Percentiles rank a stretch among this genome's conserved stretches.
Evolutionary conservation across 2,797 vertebrate species (phyloP).

Genomic region (Chelmon rostratus): DNA sequence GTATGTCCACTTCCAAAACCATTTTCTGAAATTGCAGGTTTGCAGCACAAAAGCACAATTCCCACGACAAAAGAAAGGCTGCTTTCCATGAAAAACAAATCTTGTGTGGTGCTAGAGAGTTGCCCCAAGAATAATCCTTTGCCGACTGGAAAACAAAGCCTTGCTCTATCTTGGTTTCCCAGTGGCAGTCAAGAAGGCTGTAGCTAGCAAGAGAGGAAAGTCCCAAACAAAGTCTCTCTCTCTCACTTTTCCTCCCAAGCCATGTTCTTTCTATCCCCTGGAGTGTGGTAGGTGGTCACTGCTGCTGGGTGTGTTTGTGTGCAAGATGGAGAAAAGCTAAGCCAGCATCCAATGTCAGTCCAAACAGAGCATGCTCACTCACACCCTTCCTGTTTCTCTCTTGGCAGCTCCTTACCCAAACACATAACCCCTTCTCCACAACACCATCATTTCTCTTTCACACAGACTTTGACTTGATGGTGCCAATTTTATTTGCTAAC

Average conservation of each 20-base stretch:
- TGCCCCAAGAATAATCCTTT: slow-evolving; percentile 31
- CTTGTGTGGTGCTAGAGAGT: neutral
- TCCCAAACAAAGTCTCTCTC: slow-evolving; percentile 39
- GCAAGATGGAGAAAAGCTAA: slow-evolving; percentile 36
- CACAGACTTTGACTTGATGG: neutral
- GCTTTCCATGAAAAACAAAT: slow-evolving; percentile 23
- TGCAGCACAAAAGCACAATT: neutral
- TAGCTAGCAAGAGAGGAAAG: slow-evolving; percentile 25
- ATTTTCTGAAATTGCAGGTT: slow-evolving; percentile 28
- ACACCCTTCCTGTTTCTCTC: slow-evolving; percentile 52
- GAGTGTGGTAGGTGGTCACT: slow-evolving; percentile 68
- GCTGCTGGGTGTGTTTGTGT: slow-evolving; percentile 61
- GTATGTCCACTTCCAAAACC: slow-evolving; percentile 14
- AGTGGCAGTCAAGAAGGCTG: slow-evolving; percentile 33
- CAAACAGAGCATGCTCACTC: slow-evolving; percentile 71
- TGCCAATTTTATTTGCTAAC: neutral
- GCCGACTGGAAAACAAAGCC: slow-evolving; percentile 33
- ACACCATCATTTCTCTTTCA: slow-evolving; percentile 5
- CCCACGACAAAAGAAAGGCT: neutral
- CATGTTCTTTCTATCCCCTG: slow-evolving; percentile 53
- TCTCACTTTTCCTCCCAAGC: slow-evolving; percentile 21
- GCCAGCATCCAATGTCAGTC: slow-evolving; percentile 69
- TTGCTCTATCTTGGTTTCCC: slow-evolving; percentile 17
- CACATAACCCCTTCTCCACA: slow-evolving; percentile 42
- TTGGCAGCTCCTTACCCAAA: slow-evolving; percentile 20